Conservation (phyloP, 1,140 invertebrate genomes). For the Lithobius niger region DNA sequence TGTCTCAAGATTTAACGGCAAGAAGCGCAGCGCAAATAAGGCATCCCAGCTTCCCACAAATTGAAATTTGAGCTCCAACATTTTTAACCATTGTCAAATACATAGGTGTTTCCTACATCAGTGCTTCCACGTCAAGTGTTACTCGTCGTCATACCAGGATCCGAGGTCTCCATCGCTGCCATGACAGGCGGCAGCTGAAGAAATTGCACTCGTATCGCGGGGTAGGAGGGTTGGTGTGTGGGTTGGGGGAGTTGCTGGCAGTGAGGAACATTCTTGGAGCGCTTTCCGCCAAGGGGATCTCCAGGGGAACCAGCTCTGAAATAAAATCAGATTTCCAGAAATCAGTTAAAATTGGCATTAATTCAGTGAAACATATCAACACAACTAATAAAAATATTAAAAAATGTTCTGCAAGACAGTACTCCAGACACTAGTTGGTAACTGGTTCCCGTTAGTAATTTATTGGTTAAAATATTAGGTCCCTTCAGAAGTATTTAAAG, state of each 20-base stretch:
- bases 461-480: neutral
- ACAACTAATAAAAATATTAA: neutral
- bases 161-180: neutral
- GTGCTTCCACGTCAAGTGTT: too few species aligned
- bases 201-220: neutral
- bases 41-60: too few species aligned
- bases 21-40: too few species aligned
- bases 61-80: too few species aligned
- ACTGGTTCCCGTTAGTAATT: too few species aligned
- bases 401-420: neutral
- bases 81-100: too few species aligned
- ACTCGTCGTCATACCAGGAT: slow-evolving; percentile 3
- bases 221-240: slow-evolving; percentile 2
- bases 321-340: neutral
- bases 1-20: too few species aligned
- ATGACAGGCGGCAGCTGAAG: neutral
- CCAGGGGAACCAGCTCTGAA: slow-evolving; percentile 5
- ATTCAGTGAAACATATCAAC: neutral
- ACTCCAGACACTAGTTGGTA: neutral
- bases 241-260: slow-evolving; percentile 2
- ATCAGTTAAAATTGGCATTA: neutral
- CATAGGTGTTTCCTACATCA: too few species aligned
- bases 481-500: neutral
- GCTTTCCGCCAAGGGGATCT: slow-evolving; percentile 1
- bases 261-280: neutral